Evolutionary conservation across 2,888 invertebrate genomes (phyloP), one percentile per base, ranked within the genome.

Genomic region (Stictocephala bisonia): DNA sequence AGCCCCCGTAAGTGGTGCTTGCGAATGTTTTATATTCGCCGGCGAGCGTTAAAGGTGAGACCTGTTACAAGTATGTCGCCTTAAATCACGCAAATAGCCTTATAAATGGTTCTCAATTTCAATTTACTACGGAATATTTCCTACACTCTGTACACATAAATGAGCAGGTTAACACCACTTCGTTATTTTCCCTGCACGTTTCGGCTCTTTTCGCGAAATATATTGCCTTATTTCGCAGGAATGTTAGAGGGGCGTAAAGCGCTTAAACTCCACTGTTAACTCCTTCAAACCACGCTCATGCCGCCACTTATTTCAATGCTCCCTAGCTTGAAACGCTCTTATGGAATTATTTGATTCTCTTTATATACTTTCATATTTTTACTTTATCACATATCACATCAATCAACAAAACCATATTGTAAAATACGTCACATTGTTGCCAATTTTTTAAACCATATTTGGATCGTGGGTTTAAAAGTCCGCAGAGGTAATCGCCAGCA

Each of bases 21-120:
- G 44, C 64, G 44, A 22, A 64, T 64, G 64, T 64, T 64, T 64
- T 64, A 64, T 64, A 64, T 64, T 41, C 64, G 64, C 22, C 64
- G 44, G 44, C 64, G 44, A 44, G 44, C 64, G 64, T 44, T 64
- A 64, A 64, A 64, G 64, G 64, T 64, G 64, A 64, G 27, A 26
- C 64, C 44, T 64, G 64, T 24, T 64, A 64, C 64, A 64, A 64
- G 44, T 64, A 40, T 64, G 64, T 64, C 64, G 64, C 64, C 40
- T 20, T 64, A 64, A 64, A 64, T 64, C 27, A 44, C 64, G 1
- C 22, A 64, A 64, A 64, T 15, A 44, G 64, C 64, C 44, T 64
- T 64, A 64, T 64, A 64, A 64, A 64, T 64, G 64, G 64, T 64
- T 64, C 64, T 64, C 64, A 27, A 64, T 64, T 64, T 64, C 64